These are phyloP conservation scores for Sebastes matsubarae DNA, from an alignment of 2,797 vertebrate genomes.

Conservation along the genomic window DNA sequence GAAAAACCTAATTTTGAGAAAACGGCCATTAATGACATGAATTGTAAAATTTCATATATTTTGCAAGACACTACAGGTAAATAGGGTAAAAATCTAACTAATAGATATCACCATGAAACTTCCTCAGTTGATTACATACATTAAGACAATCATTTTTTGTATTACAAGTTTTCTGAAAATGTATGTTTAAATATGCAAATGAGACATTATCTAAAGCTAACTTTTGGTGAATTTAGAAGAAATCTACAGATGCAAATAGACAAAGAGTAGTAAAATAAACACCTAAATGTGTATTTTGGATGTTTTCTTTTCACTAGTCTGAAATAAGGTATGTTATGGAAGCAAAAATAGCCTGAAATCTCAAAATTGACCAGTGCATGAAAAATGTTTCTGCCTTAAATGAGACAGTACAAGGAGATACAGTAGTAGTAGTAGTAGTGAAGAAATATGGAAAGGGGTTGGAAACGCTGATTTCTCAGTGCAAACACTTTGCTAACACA, in stretches of 20 bases:
- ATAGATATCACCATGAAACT: background rate
- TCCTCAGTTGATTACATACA: background rate
- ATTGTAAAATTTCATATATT: background rate
- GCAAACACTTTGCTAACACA: background rate
- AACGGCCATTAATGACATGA: background rate
- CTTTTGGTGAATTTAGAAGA: too few species aligned
- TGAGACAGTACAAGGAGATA: background rate
- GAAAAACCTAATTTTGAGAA: background rate
- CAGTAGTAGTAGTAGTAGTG: background rate
- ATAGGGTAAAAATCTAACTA: background rate
- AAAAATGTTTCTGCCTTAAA: background rate
- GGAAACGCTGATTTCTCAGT: background rate
- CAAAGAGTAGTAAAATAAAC: too few species aligned
- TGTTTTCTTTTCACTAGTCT: background rate
- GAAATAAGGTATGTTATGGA: background rate
- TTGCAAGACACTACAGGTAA: too few species aligned
- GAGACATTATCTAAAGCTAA: too few species aligned
- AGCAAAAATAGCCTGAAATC: background rate
- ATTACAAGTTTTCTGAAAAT: too few species aligned
- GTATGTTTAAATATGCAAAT: too few species aligned
- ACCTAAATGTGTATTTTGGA: too few species aligned
- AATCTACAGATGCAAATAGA: too few species aligned
- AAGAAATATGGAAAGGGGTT: background rate
- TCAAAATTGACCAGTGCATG: background rate
- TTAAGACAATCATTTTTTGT: background rate